Percentiles rank a stretch among this genome's conserved stretches.
phyloP scores from a whole-genome alignment of 2,113 vertebrate genomes.

The Colistium nudipinnis region DNA sequence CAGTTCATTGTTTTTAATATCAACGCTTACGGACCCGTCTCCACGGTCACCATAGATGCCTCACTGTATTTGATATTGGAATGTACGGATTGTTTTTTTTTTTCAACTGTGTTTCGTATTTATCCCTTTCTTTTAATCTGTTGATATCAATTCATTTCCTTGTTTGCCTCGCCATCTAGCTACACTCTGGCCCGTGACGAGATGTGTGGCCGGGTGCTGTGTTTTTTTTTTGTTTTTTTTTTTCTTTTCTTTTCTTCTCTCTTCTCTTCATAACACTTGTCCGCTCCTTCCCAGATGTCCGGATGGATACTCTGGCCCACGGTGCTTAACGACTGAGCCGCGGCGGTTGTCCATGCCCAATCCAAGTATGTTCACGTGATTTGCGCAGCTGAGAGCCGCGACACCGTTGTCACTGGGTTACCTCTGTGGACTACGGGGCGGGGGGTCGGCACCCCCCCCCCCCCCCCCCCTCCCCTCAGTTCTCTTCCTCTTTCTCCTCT shows the following conservation, averaged over 20 bases:
- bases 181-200: constrained; percentile 10
- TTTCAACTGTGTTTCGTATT: background rate
- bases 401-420: constrained; percentile 75
- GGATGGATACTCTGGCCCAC: constrained; percentile 95
- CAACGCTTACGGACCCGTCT: background rate
- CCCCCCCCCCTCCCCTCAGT: background rate
- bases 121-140: background rate
- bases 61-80: background rate
- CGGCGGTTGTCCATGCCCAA: constrained; percentile 96
- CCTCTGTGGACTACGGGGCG: constrained; percentile 70
- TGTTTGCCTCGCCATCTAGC: background rate
- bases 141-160: background rate
- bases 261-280: constrained; percentile 80
- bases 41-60: background rate
- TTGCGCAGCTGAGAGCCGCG: constrained; percentile 78
- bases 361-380: constrained; percentile 94
- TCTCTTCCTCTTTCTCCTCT: constrained; percentile 58
- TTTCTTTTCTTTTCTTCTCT: too few relatives aligned
- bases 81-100: background rate
- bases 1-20: background rate
- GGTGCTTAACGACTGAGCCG: constrained; percentile 97
- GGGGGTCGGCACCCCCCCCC: constrained; percentile 19
- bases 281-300: constrained; percentile 98
- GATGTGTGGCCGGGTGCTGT: constrained; percentile 11
- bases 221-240: too few relatives aligned